Base-by-base conservation (phyloP, 2,113 vertebrate species). In the Ceyx melanurus region DNA sequence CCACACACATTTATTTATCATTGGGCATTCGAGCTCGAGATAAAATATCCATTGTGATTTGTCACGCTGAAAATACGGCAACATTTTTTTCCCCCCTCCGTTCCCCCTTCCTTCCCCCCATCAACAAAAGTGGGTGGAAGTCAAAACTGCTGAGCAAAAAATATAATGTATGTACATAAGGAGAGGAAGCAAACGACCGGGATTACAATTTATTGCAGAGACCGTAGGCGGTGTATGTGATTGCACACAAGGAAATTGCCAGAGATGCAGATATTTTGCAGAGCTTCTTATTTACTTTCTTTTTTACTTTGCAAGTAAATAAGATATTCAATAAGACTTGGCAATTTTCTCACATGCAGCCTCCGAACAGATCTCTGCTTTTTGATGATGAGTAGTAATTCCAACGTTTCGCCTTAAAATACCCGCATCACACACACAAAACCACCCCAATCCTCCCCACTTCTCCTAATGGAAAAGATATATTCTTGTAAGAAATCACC, bases 211-310 rank as follows among this genome's bases (percentile, higher is more conserved):
- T 77, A 46, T 88, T 56, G 96, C 68, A 15, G 90, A 77, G 89
- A 60, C 84, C 3, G 89, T 54, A 72, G 89, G 92, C 10, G 54
- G 89, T 5, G 37, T 74, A 25, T 79, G 82, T 5, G 89, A 61
- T 54, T 94, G 95, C 94, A 93, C 84, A 62, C 82, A 15, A 48
- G 93, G 90, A 94, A 95, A 92, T 89, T 81, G 91, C 93, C 89
- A 54, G 68, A 89, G 89, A 95, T 94, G 92, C 93, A 92, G 94
- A 93, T 89, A 81, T 89, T 89, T 43, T 33, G 60, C 92, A 83
- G 79, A 75, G 84, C 76, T 89, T 68, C 90, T 86, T 78, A 91
- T 93, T 94, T 95, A 58, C 92, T 87, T 91, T 37, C 74, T 67
- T 75, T 50, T 78, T 76, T 26, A 17, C 65, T 92, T 81, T 81